Evolutionary conservation across 2,888 invertebrate genomes (phyloP), one percentile per base, ranked within the genome.

Genomic region (Acronicta leporina): DNA sequence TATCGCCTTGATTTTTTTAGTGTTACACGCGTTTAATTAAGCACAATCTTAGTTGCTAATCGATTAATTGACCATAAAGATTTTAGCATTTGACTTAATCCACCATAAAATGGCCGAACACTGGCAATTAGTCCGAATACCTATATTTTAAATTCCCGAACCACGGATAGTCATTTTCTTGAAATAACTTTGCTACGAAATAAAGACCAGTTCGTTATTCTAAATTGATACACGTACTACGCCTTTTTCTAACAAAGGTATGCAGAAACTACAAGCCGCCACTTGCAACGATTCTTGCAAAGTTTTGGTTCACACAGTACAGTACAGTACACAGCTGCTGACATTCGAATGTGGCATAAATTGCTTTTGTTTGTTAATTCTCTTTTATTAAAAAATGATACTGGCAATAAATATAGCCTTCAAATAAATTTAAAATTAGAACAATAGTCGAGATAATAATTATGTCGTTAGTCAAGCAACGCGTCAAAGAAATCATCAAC

Each of bases 401-500:
- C 51, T 47, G 46, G 47, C 44, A 45, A 53, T 70, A 61, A 51
- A 54, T 42, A 44, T 45, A 50, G 45, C 14, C 43, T 42, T 38
- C 42, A 16, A 49, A 56, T 0, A 33, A 44, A 2, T 55, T 15
- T 41, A 63, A 57, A 69, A 63, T 67, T 77, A 33, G 11, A 77
- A 77, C 73, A 75, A 75, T 73, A 62, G 68, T 49, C 44, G 48
- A 43, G 62, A 77, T 70, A n/a, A n/a, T n/a, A n/a, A n/a, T n/a
- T n/a, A 75, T 63, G 58, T 77, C 69, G 67, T 77, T 75, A 75
- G 70, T 77, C 75, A 77, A 67, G 70, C 77, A 79, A 85, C 81
- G 88, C 87, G 90, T 89, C 87, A 88, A 88, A 82, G 79, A 77
- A 81, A 85, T 83, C 84, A 88, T 87, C 86, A 82, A 87, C 82